phyloP scores from a whole-genome alignment of 2,888 invertebrate species.

The Neoitamus cyanurus region DNA sequence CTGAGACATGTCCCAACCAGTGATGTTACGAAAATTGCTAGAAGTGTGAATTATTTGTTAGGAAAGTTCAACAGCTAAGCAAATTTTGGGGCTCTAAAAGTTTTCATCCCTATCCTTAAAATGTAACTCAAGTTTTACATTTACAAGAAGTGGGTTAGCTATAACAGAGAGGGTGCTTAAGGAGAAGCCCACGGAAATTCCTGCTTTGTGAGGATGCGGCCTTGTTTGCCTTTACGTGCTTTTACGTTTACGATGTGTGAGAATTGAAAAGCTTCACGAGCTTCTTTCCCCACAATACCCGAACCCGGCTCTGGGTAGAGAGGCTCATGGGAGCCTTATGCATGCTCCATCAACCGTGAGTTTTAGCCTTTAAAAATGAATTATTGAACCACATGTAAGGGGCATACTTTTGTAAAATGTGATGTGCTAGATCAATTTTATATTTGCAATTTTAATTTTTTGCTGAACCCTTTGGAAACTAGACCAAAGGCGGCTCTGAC shows the following conservation, averaged over 20 bases:
- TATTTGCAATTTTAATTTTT: too few relatives aligned
- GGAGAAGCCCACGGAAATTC: not conserved
- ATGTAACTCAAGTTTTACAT: not conserved
- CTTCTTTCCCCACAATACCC: not conserved
- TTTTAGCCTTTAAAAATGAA: too few relatives aligned
- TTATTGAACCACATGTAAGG: too few relatives aligned
- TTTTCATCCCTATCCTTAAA: not conserved
- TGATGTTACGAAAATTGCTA: constrained; percentile 14
- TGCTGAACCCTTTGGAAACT: too few relatives aligned
- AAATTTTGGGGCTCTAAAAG: not conserved
- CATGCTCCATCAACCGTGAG: not conserved
- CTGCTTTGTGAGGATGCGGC: not conserved
- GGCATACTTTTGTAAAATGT: too few relatives aligned
- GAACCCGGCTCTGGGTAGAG: not conserved
- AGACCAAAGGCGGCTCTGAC: too few relatives aligned
- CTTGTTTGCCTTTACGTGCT: not conserved
- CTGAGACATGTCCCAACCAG: not conserved
- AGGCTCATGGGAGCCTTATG: not conserved
- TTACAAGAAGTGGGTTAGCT: not conserved
- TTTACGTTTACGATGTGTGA: not conserved
- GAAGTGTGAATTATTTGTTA: not conserved
- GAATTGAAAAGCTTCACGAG: not conserved
- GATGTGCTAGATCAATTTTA: too few relatives aligned
- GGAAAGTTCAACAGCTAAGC: not conserved
- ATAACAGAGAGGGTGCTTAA: not conserved